Conservation (phyloP, 2,888 invertebrate species). For the Monoplex corrugatus region DNA sequence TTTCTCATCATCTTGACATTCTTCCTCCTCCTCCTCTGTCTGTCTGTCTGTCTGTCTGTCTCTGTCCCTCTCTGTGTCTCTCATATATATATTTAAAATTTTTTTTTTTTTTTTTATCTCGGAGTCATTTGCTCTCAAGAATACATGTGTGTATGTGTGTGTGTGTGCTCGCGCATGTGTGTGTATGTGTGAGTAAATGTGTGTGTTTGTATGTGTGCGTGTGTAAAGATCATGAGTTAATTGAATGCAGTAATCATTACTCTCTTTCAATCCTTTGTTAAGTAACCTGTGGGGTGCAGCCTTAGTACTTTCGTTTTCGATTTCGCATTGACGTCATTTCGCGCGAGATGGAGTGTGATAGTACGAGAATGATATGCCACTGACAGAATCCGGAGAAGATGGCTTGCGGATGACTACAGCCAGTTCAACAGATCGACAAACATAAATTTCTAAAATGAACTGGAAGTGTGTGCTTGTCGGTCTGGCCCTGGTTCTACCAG, state of each 20-base stretch:
- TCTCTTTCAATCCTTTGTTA: too few species aligned
- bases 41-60: too few species aligned
- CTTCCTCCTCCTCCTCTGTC: too few species aligned
- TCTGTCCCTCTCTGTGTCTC: too few species aligned
- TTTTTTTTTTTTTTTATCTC: too few species aligned
- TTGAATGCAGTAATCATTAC: too few species aligned
- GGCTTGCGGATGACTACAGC: slow-evolving; percentile 43
- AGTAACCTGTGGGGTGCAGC: neutral
- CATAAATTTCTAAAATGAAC: slow-evolving; percentile 46
- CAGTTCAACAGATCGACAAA: slow-evolving; percentile 39
- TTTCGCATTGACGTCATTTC: slow-evolving; percentile 60
- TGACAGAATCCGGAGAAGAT: slow-evolving; percentile 49
- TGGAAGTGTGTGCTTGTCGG: slow-evolving; percentile 51
- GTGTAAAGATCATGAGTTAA: neutral
- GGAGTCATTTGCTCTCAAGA: too few species aligned
- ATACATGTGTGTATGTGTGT: neutral
- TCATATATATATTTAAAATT: too few species aligned
- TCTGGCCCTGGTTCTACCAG: slow-evolving; percentile 51
- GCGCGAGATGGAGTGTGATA: slow-evolving; percentile 47
- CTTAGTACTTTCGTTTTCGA: neutral
- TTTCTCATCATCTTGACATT: too few species aligned
- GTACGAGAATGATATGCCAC: slow-evolving; percentile 55
- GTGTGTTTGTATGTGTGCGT: neutral
- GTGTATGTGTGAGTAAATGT: neutral
- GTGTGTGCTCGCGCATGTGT: neutral